Evolutionary conservation across 2,113 vertebrate species (phyloP), one percentile per base, ranked within the genome.

Genomic region (Lagopus muta): DNA sequence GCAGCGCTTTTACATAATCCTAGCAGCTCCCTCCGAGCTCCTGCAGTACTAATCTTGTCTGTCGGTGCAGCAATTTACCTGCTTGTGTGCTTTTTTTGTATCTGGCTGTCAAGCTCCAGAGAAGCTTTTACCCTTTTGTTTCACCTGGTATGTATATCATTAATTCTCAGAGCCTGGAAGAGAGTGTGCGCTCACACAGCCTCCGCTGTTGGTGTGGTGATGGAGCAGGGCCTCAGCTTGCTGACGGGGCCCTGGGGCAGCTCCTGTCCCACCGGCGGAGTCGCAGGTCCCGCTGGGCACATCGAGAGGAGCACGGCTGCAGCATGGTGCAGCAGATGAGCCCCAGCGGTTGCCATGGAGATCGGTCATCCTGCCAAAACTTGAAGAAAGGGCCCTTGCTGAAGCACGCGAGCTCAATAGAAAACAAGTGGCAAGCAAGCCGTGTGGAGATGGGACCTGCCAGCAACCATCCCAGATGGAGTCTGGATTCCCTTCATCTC

Each of bases 291-390:
- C 36, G 57, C 75, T 20, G 28, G 64, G 28, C 30, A 43, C 30
- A 15, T 32, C 2, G 65, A 15, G 42, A 13, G 3, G 55, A 76
- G 84, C n/a, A 65, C 77, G 92, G 91, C 97, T 92, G 95, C 98
- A 97, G 96, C 82, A 95, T 79, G 93, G 97, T 97, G 97, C 98
- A 92, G 98, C 98, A 98, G 98, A 97, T 97, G 98, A 97, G 97
- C 98, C 96, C 98, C 67, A 28, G 96, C 73, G 71, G 98, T 99
- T 99, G 97, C 98, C 98, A 98, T 98, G 98, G 98, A 97, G 98
- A 99, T 97, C 55, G 90, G 97, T 97, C 97, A 98, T 98, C 94
- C 97, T 92, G 97, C 96, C 57, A 91, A 88, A 94, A 93, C 72
- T 54, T 82, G 82, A 91, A 93, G 95, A 93, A 97, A 95, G 97